phyloP scores from a whole-genome alignment of 2,113 vertebrate species.

The Lophotis ruficrista region DNA sequence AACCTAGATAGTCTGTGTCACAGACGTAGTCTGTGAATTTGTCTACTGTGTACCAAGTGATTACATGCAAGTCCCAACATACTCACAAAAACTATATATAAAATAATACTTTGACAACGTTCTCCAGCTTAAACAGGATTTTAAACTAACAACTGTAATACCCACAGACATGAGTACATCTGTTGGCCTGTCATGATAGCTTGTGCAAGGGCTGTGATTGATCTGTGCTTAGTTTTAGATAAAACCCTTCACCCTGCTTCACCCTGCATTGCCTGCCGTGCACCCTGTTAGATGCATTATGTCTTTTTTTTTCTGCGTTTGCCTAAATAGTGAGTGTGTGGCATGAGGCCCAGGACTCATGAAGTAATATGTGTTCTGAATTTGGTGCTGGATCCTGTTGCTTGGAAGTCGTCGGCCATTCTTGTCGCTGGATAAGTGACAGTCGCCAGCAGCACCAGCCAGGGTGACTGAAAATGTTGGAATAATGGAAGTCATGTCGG shows the following conservation, averaged over 20 bases:
- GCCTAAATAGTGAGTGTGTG: neutral
- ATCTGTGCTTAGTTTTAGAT: neutral
- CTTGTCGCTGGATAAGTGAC: neutral
- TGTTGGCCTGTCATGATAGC: neutral
- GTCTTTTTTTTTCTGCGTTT: neutral
- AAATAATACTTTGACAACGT: neutral
- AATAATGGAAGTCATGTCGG: neutral
- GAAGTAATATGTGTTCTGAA: neutral
- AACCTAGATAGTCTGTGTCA: neutral
- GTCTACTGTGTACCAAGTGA: neutral
- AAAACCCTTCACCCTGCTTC: neutral
- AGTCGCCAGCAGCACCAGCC: neutral
- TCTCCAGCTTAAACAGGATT: neutral
- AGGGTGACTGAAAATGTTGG: neutral
- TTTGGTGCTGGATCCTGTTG: neutral
- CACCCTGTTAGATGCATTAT: neutral
- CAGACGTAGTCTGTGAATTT: neutral
- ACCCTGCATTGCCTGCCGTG: accelerated
- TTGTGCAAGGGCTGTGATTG: accelerated
- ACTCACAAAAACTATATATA: neutral
- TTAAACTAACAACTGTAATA: neutral
- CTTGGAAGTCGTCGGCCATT: neutral
- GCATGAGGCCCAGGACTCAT: neutral
- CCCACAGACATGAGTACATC: neutral
- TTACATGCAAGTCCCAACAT: neutral